Evolutionary conservation across 2,888 invertebrate species (phyloP), one percentile per base, ranked within the genome.

Genomic region (Amblyjoppa proteus): DNA sequence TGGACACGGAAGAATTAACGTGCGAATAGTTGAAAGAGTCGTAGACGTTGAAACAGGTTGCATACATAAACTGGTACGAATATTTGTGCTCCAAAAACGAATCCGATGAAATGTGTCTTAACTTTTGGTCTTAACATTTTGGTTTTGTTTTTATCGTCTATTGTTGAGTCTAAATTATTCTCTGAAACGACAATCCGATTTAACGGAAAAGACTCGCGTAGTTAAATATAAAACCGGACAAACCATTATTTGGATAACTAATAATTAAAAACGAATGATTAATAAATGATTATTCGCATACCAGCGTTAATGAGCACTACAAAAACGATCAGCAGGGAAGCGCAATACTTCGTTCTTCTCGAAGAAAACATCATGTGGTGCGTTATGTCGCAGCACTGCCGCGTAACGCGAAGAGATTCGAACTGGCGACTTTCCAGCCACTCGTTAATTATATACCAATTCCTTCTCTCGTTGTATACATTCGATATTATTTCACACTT

Each of bases 391-490:
- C 41, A 13, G 41, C 41, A 49, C 20, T 69, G 41, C 41, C 7
- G 45, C 53, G 53, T 56, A 20, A 49, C 69, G 45, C 73, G 81
- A 74, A 28, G 1, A 82, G 69, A 66, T 16, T 79, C 64, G 53
- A 74, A 85, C 81, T 85, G 78, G 45, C 41, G 77, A 66, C 38
- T 64, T 64, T 53, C 56, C 68, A 74, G 45, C 38, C 25, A 16
- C 74, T 66, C 1, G 38, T 28, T 75, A 73, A 78, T 81, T 85
- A 75, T 81, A 78, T 78, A 85, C 69, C 25, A 51, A 75, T 78
- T 77, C 61, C 45, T 53, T 58, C 75, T 64, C 49, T 75, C 49
- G 1, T 20, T 20, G 49, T 70, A 49, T 75, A 76, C 49, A 66
- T 64, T 28, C 11, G 66, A 75, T 75, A 49, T 78, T 49, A 25